Evolutionary conservation across 35 echinoderm and acorn worm species (phyloP), one percentile per base, ranked within the genome.

Genomic region (Amphiura filiformis): DNA sequence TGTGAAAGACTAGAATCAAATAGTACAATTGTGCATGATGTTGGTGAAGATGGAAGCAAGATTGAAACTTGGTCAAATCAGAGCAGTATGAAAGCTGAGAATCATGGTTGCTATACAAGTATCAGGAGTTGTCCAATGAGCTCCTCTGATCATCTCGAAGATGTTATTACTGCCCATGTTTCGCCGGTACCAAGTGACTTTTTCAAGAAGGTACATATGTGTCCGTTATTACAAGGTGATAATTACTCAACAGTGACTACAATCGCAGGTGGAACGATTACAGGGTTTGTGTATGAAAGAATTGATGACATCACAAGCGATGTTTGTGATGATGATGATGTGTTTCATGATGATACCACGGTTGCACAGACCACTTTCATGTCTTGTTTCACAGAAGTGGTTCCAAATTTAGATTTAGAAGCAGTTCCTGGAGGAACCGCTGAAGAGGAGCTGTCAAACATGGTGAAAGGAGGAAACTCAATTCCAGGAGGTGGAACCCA

Each of bases 321-420:
- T 47, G 41, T 9, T 47, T 17, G 5, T 9, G 4, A 30, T 30
- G 11, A 70, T 70, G 61, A 70, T 70, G 61, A n/a, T 13, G 61
- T 70, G 1, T n/a, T n/a, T 30, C 32, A 33, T 14, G 83, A 65
- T 64, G 35, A 37, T 35, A 30, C 0, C n/a, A 88, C 44, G 23
- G 38, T 33, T 35, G 22, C 76, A 13, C 40, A 79, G 76, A 88
- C 77, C 17, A 88, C 86, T 32, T 57, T 88, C 32, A 39, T 56
- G 78, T 76, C 32, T 80, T 88, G 86, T 36, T 88, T 38, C 86
- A 80, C 86, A 52, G 86, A 88, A 80, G 26, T 0, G 4, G 52
- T 52, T 14, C 47, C 86, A 34, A 47, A 80, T 44, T 36, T 80
- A n/a, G 86, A 88, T n/a, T 23, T 80, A 15, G 86, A 57, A 23